Evolutionary conservation across 2,888 invertebrate genomes (phyloP), one percentile per base, ranked within the genome.

Genomic region (Acleris holmiana): DNA sequence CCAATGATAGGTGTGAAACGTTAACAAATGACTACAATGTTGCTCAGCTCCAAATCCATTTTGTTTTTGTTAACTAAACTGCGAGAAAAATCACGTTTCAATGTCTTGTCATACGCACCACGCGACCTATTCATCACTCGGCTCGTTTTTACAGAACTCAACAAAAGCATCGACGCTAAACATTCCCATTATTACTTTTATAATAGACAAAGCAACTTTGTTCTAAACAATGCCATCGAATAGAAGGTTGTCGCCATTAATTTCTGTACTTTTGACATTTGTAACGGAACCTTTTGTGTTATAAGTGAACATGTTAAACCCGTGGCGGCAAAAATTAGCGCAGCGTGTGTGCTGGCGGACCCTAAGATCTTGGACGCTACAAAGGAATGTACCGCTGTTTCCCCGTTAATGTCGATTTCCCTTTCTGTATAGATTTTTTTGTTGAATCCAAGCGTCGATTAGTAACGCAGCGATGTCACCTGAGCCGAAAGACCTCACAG

Each of bases 201-300:
- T 84, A 89, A 86, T 86, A 91, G 90, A 91, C 90, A 91, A 92
- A 89, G 88, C 76, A 81, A 85, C 85, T 84, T 83, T 83, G 83
- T 86, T 77, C 82, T 75, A 91, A 82, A 91, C 91, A 92, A 91
- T 84, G 74, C 83, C 68, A 67, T 73, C 76, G 80, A 88, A 89
- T 89, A 88, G 89, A 90, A 86, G 90, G 82, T 84, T 88, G 85
- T 86, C 83, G 85, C 89, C 87, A 90, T 92, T 89, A 88, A 91
- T 91, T 89, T 85, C 80, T 83, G 82, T 75, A 86, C 83, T 88
- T 86, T 84, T 86, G 91, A 90, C 91, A 88, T 83, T 88, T 79
- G 82, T 90, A 91, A 90, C 89, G 85, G 90, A 79, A 79, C 84
- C 55, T 82, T 86, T 91, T 88, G 84, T 86, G 70, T 73, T 68